A percentile compares a stretch with the other conserved stretches of the same genome.
phyloP scores from a whole-genome alignment of 2,888 invertebrate species.

The Temnothorax unifasciatus region DNA sequence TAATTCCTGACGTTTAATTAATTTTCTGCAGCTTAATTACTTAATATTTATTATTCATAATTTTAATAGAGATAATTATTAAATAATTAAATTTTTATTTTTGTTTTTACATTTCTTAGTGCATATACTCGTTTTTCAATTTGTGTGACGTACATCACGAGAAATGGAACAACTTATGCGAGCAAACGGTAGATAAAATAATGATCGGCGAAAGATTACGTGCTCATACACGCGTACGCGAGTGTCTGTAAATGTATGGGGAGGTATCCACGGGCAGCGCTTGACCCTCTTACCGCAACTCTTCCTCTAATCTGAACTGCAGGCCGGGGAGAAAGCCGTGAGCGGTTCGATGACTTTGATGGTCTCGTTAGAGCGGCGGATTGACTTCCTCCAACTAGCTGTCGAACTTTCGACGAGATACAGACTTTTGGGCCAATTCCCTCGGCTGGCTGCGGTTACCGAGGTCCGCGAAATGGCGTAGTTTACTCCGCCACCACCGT shows the following conservation, averaged over 20 bases:
- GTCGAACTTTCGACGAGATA: constrained; percentile 75
- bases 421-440: constrained; percentile 69
- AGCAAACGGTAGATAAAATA: not conserved
- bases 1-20: not conserved
- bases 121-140: not conserved
- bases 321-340: constrained; percentile 49
- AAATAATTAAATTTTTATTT: not conserved
- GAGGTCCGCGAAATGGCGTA: constrained; percentile 38
- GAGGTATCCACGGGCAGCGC: constrained; percentile 7
- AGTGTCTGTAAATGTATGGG: not conserved
- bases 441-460: constrained; percentile 45
- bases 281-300: constrained; percentile 59
- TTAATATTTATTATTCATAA: not conserved
- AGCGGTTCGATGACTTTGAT: constrained; percentile 72
- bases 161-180: not conserved
- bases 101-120: not conserved
- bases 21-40: constrained; percentile 4
- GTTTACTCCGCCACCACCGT: constrained; percentile 51
- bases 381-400: constrained; percentile 78
- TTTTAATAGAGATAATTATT: not conserved
- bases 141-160: not conserved
- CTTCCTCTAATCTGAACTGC: constrained; percentile 63
- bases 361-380: constrained; percentile 77
- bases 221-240: not conserved
- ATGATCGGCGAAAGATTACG: not conserved